Base-by-base conservation (phyloP, 2,797 vertebrate genomes). In the Euphonia xanthogaster region DNA sequence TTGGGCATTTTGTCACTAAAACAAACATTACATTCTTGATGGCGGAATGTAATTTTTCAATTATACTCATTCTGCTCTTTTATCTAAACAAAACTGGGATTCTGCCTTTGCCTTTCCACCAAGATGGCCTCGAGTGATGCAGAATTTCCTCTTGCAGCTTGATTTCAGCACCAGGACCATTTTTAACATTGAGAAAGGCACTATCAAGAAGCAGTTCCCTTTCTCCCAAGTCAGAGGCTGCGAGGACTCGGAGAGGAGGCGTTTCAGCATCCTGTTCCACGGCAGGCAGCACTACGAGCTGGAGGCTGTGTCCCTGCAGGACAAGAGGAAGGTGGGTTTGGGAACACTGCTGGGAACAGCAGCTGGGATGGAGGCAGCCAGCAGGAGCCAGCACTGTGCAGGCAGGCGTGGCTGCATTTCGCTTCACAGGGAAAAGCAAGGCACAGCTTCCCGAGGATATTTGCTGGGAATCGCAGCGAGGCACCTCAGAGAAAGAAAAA, bases 181-280 rank as follows among this genome's bases (percentile, higher is more conserved):
- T 94, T 99, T 98, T 96, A 98, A 98, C 93, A 98, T 98, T 1
- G 98, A 98, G 93, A 99, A 98, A 84, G 98, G 98, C 57, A 98
- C 96, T 8, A 62, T 99, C 27, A 98, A 98, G 93, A 97, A 98
- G 10, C 98, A 98, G 77, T 98, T 98, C 81, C 96, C 97, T 22
- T 99, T 98, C 96, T 87, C 96, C 4, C 88, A 83, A 21, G 97
- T 99, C 51, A 98, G 98, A 92, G 98, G 98, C 55, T 98, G 98
- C 48, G 97, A 98, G 14, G 98, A 98, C 45, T 70, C 96, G 15
- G 96, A 96, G 6, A 98, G 98, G 16, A 97, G 97, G 14, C 95
- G 96, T 35, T 98, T 98, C 86, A 96, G 95, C 63, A 96, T 98
- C 73, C 97, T 93, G 15, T 98, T 98, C 88, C 97, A 97, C 54